These are phyloP conservation scores for Crioceris asparagi DNA, from an alignment of 2,888 invertebrate genomes.

Conservation along the genomic window DNA sequence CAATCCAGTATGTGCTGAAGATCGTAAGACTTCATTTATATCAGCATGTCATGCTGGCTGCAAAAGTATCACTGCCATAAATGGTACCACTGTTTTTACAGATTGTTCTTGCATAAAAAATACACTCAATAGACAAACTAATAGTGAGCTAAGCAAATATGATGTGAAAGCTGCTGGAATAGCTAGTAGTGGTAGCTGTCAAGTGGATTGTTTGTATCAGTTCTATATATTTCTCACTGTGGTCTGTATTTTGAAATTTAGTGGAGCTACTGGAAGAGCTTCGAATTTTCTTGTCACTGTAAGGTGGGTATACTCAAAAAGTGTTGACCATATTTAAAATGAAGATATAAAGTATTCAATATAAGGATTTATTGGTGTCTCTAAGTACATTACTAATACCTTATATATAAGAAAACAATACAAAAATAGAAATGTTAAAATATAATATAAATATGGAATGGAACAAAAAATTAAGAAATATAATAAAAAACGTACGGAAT, in stretches of 20 bases:
- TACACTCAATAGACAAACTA: slow-evolving; percentile 16
- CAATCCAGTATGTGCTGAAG: slow-evolving; percentile 60
- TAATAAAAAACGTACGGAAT: too few relatives aligned
- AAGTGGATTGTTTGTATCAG: slow-evolving; percentile 45
- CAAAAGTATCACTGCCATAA: slow-evolving; percentile 34
- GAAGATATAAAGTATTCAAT: too few relatives aligned
- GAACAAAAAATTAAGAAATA: too few relatives aligned
- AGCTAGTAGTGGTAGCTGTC: slow-evolving; percentile 43
- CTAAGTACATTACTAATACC: too few relatives aligned
- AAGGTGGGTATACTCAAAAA: too few relatives aligned
- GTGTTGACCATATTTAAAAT: too few relatives aligned
- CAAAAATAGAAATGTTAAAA: too few relatives aligned
- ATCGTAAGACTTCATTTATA: slow-evolving; percentile 53
- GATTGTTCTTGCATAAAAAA: slow-evolving; percentile 41
- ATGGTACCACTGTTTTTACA: slow-evolving; percentile 40
- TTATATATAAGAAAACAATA: too few relatives aligned
- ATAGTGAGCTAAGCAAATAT: slow-evolving; percentile 20
- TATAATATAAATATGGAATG: too few relatives aligned
- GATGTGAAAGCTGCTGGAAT: slow-evolving; percentile 27
- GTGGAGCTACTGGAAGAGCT: slow-evolving; percentile 49
- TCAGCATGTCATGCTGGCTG: slow-evolving; percentile 77
- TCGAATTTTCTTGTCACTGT: slow-evolving; percentile 52
- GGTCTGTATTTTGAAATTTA: slow-evolving; percentile 47
- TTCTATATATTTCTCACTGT: slow-evolving; percentile 45
- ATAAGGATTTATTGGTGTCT: too few relatives aligned